Conservation (phyloP, 2,797 vertebrate species). For the Diplodus puntazzo region DNA sequence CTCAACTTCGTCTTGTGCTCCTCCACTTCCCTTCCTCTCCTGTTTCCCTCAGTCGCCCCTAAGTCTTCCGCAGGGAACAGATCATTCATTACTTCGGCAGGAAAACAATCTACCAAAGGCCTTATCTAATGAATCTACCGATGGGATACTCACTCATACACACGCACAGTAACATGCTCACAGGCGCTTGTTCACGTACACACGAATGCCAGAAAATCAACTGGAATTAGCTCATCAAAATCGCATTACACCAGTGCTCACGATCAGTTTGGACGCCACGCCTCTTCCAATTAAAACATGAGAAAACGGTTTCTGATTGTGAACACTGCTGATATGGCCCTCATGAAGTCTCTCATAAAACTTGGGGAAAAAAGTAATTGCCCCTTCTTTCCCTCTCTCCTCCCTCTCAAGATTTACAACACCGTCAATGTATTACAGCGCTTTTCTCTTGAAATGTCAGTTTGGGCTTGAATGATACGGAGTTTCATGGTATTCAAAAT, state of each 20-base stretch:
- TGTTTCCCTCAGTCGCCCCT: slow-evolving; percentile 32
- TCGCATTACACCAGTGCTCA: slow-evolving; percentile 21
- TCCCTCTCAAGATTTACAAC: slow-evolving; percentile 65
- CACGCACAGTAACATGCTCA: background rate
- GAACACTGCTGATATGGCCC: slow-evolving; percentile 34
- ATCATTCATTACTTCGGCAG: slow-evolving; percentile 62
- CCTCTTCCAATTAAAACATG: slow-evolving; percentile 45
- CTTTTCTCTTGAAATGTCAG: slow-evolving; percentile 67
- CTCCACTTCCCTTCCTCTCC: slow-evolving; percentile 12
- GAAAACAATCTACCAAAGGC: slow-evolving; percentile 55
- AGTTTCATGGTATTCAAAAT: slow-evolving; percentile 79
- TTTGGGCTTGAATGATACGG: slow-evolving; percentile 58
- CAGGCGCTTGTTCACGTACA: background rate
- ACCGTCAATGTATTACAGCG: slow-evolving; percentile 68
- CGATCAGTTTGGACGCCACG: slow-evolving; percentile 24
- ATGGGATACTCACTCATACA: slow-evolving; percentile 17
- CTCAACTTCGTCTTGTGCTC: slow-evolving; percentile 27
- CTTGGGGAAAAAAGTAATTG: slow-evolving; percentile 43
- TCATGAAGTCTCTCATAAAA: slow-evolving; percentile 54
- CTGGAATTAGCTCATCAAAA: slow-evolving; percentile 54
- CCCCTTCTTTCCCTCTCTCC: background rate
- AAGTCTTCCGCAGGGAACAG: slow-evolving; percentile 48
- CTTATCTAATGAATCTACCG: slow-evolving; percentile 52
- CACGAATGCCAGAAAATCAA: slow-evolving; percentile 19
- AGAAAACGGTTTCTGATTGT: slow-evolving; percentile 25